Percentiles rank a stretch among this genome's conserved stretches.
Evolutionary conservation across 2,113 vertebrate species (phyloP).

Genomic region (Aythya baeri): DNA sequence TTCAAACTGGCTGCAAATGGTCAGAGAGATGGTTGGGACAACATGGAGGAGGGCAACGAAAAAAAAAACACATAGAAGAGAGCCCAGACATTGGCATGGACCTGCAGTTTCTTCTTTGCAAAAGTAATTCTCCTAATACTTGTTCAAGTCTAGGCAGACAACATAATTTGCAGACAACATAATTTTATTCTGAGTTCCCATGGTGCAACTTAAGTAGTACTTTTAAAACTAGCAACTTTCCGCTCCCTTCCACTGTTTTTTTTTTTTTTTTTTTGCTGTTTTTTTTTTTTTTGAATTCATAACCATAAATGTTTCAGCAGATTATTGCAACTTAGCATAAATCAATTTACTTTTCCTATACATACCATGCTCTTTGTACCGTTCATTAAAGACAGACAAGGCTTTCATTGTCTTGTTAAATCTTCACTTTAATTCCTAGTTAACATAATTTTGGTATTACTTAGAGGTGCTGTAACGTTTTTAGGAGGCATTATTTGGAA

Average conservation of each 20-base stretch:
- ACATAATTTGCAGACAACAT: too few relatives aligned
- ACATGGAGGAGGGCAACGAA: neutral
- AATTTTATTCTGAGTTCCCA: neutral
- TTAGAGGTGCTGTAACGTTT: neutral
- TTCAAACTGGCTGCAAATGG: neutral
- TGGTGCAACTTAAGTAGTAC: too few relatives aligned
- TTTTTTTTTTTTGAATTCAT: neutral
- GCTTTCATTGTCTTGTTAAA: neutral
- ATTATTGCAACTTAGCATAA: neutral
- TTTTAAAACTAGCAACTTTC: neutral
- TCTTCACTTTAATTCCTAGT: neutral
- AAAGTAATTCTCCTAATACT: neutral
- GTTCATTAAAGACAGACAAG: neutral
- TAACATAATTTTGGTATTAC: neutral
- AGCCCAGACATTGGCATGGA: neutral
- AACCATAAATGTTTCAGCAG: neutral
- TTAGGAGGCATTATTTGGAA: neutral
- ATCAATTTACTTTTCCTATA: neutral
- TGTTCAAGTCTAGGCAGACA: neutral
- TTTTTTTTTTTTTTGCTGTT: neutral
- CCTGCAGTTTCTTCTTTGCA: neutral
- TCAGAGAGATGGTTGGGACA: neutral
- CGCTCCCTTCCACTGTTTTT: neutral
- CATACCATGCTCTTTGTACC: neutral
- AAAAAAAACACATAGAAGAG: neutral